These are phyloP conservation scores for Drosophila parvula DNA, from an alignment of 1,140 invertebrate genomes.

Conservation along the genomic window DNA sequence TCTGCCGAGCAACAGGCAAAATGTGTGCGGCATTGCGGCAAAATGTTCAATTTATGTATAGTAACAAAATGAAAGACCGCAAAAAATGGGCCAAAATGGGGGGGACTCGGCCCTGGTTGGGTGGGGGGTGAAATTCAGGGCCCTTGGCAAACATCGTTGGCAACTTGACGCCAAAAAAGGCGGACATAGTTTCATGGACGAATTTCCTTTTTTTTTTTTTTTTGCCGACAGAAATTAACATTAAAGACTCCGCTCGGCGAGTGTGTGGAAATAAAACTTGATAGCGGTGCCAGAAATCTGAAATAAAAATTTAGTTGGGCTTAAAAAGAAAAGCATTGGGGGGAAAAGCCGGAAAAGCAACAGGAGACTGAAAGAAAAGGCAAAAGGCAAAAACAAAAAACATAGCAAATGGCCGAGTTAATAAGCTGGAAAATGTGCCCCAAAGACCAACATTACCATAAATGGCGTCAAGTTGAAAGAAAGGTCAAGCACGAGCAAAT, in stretches of 20 bases:
- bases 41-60: constrained; percentile 74
- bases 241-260: constrained; percentile 46
- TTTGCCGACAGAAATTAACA: constrained; percentile 32
- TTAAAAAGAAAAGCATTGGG: neutral
- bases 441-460: constrained; percentile 63
- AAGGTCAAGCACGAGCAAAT: constrained; percentile 21
- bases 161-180: constrained; percentile 43
- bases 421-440: constrained; percentile 71
- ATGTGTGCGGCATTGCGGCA: constrained; percentile 67
- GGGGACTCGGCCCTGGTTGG: neutral
- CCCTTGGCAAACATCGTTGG: constrained; percentile 40
- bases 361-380: neutral
- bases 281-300: constrained; percentile 11
- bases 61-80: constrained; percentile 56
- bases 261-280: constrained; percentile 51
- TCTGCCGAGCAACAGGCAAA: constrained; percentile 61
- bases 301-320: constrained; percentile 21
- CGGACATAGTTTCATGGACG: constrained; percentile 54
- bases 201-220: no score
- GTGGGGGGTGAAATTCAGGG: neutral
- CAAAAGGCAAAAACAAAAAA: neutral
- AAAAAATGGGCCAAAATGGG: constrained; percentile 29
- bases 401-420: constrained; percentile 62
- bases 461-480: constrained; percentile 55
- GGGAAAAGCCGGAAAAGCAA: neutral